A percentile compares a stretch with the other conserved stretches of the same genome.
These are phyloP conservation scores for Hippocampus abdominalis DNA, from an alignment of 2,113 vertebrate genomes.

Conservation along the genomic window DNA sequence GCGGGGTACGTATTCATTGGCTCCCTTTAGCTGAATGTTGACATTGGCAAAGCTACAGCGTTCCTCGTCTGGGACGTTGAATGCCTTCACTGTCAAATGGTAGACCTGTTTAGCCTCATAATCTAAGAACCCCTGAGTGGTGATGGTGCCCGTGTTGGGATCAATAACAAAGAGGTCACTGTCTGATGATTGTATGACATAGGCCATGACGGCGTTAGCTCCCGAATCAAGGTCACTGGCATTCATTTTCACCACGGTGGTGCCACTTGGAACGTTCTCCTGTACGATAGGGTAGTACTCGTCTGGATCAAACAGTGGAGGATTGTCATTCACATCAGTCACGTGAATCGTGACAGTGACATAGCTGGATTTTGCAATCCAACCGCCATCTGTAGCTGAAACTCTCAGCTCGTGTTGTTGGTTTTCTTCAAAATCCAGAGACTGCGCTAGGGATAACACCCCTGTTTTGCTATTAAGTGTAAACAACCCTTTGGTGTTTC, in stretches of 20 bases:
- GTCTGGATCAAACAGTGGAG: constrained; percentile 82
- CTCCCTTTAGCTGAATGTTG: constrained; percentile 87
- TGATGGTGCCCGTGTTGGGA: constrained; percentile 90
- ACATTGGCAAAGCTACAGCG: constrained; percentile 89
- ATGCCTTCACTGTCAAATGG: constrained; percentile 90
- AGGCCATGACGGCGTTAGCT: constrained; percentile 85
- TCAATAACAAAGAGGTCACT: constrained; percentile 96
- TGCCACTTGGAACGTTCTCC: constrained; percentile 96
- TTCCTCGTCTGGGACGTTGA: constrained; percentile 94
- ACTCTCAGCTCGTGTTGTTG: constrained; percentile 84
- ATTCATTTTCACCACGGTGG: constrained; percentile 86
- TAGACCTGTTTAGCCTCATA: constrained; percentile 95
- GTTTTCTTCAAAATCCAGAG: constrained; percentile 85
- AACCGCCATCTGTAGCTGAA: constrained; percentile 88
- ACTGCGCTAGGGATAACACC: constrained; percentile 76
- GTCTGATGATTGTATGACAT: constrained; percentile 90
- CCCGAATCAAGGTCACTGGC: constrained; percentile 87
- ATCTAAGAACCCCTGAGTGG: constrained; percentile 97
- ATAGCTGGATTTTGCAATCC: constrained; percentile 88
- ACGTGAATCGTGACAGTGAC: constrained; percentile 83
- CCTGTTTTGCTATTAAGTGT: constrained; percentile 85
- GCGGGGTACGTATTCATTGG: constrained; percentile 97
- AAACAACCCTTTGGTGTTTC: constrained; percentile 84
- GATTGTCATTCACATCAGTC: constrained; percentile 92
- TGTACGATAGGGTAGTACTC: constrained; percentile 86